Evolutionary conservation across 2,113 vertebrate genomes (phyloP).

Genomic region (Cacatua alba): DNA sequence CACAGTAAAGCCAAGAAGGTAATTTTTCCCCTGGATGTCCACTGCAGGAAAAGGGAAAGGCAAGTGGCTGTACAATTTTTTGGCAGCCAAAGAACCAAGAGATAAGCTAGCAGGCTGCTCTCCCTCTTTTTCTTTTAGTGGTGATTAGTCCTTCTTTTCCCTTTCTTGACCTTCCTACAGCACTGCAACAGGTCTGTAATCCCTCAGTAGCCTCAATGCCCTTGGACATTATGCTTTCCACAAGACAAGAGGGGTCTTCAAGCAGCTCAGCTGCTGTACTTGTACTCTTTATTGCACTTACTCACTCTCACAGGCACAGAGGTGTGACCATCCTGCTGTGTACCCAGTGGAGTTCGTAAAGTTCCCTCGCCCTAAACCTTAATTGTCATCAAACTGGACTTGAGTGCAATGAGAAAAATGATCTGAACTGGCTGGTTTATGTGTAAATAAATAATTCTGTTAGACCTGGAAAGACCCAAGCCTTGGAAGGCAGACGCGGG

Average conservation of each 20-base stretch:
- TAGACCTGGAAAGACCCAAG: background rate
- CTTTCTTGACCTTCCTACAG: background rate
- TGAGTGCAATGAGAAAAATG: background rate
- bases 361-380: background rate
- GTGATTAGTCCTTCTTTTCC: background rate
- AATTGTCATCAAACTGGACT: background rate
- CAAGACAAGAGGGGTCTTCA: background rate
- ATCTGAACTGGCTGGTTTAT: background rate
- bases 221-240: background rate
- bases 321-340: rapidly evolving
- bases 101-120: background rate
- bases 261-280: background rate
- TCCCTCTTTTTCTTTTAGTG: background rate
- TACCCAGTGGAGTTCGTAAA: background rate
- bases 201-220: background rate
- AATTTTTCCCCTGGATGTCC: background rate
- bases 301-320: background rate
- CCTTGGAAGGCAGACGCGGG: too few relatives aligned
- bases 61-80: background rate
- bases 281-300: background rate
- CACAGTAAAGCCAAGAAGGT: background rate
- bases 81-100: background rate
- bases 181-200: background rate
- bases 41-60: background rate
- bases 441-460: background rate